A percentile compares a stretch with the other conserved stretches of the same genome.
These are phyloP conservation scores for Chaetophractus vellerosus DNA, from an alignment of 2,797 vertebrate genomes.

Conservation along the genomic window DNA sequence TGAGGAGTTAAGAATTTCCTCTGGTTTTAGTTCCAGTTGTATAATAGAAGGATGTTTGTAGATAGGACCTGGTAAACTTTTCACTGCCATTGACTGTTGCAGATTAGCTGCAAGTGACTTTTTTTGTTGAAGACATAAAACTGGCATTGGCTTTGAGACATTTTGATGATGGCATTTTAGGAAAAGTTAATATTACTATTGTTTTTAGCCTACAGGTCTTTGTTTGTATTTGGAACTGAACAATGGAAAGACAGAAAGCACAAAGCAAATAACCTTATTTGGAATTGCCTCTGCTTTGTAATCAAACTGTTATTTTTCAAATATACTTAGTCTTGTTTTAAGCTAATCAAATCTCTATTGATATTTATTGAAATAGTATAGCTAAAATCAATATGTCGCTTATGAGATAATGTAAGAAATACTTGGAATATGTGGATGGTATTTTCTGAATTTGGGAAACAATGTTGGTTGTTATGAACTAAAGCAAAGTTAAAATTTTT, in stretches of 20 bases:
- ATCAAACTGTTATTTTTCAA: slow-evolving; percentile 54
- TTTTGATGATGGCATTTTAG: neutral
- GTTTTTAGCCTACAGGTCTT: slow-evolving; percentile 1
- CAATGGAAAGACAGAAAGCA: neutral
- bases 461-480: neutral
- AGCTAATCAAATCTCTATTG: slow-evolving; percentile 35
- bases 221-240: slow-evolving; percentile 26
- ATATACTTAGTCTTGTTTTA: slow-evolving; percentile 19
- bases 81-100: neutral
- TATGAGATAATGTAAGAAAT: neutral
- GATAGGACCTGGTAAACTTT: neutral
- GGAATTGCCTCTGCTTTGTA: slow-evolving; percentile 7
- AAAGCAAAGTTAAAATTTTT: slow-evolving; percentile 7
- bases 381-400: slow-evolving; percentile 46
- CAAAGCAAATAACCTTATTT: slow-evolving; percentile 23
- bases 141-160: neutral
- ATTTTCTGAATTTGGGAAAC: slow-evolving; percentile 33
- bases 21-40: neutral
- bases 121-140: slow-evolving; percentile 27
- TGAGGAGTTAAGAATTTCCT: neutral
- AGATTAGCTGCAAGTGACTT: neutral
- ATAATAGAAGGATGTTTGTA: neutral
- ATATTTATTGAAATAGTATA: slow-evolving; percentile 53
- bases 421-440: neutral
- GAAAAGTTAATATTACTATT: slow-evolving; percentile 19